Base-by-base conservation (phyloP, 2,113 vertebrate species). In the Elaphurus davidianus region DNA sequence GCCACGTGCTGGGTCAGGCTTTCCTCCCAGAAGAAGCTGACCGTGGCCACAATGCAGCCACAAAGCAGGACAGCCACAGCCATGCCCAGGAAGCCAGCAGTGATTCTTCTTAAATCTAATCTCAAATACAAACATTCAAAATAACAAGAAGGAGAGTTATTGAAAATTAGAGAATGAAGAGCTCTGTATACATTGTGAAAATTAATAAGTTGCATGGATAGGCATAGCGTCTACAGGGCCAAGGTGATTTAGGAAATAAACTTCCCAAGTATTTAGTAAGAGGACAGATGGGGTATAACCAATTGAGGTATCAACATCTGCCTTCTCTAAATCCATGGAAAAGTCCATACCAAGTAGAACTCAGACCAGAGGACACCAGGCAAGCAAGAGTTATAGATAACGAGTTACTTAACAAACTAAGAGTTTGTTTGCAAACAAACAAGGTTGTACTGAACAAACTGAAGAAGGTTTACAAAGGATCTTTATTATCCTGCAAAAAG, bases 11-110 rank as follows among this genome's bases (percentile, higher is more conserved):
- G 99, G 0, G 99, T 99, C 96, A 99, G 98, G 97, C 99, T 99
- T 84, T 99, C 99, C 97, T 99, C 99, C 99, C 99, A 99, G 98
- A 99, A 99, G 98, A 99, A 99, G 6, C 99, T 99, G 43, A 99
- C 99, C 0, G 98, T 98, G 10, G 99, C 99, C 93, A 99, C 98
- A 1, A 99, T 99, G 96, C 99, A 99, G 7, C 99, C 98, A 1
- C 99, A 99, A 67, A 99, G 98, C 92, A 99, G 98, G 60, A 99
- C 99, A 0, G 99, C 99, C 0, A 99, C 99, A 0, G 99, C 99
- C 99, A 99, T 99, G 74, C 99, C 99, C 96, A 99, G 98, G 95
- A 99, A 99, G 7, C 99, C 99, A 0, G 99, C 99, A 0, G 98
- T 99, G 98, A 99, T 99, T 84, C 99, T 98, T 93, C 99, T 98